These are phyloP conservation scores for Caligus rogercresseyi DNA, from an alignment of 1,140 invertebrate species.

Conservation along the genomic window DNA sequence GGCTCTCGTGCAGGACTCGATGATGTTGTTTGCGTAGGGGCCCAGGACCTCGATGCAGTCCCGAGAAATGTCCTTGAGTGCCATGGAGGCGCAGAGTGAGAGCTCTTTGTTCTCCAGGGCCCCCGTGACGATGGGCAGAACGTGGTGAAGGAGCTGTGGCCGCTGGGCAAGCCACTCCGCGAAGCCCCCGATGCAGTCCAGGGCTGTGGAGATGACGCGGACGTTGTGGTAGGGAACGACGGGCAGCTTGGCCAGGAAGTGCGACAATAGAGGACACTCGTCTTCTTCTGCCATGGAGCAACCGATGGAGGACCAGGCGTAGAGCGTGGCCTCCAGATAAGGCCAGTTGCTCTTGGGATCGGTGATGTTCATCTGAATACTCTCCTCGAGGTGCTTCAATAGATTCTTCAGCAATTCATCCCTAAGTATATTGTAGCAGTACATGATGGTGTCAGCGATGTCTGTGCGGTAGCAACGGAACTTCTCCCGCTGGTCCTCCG, in stretches of 20 bases:
- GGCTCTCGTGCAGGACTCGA: constrained; percentile 40
- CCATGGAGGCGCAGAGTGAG: constrained; percentile 58
- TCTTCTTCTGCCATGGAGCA: constrained; percentile 50
- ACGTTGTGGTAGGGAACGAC: constrained; percentile 43
- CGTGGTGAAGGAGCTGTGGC: constrained; percentile 35
- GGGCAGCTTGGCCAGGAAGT: constrained; percentile 45
- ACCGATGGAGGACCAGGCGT: constrained; percentile 57
- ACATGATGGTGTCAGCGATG: constrained; percentile 68
- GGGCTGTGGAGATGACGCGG: constrained; percentile 44
- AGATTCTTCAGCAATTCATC: constrained; percentile 46
- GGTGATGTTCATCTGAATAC: constrained; percentile 32
- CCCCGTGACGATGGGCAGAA: constrained; percentile 45
- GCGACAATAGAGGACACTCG: constrained; percentile 33
- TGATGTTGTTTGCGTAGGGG: constrained; percentile 49
- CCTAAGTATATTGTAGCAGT: constrained; percentile 58
- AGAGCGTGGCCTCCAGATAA: constrained; percentile 55
- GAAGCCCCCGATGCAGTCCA: constrained; percentile 56
- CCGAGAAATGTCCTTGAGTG: constrained; percentile 60
- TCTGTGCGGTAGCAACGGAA: constrained; percentile 80
- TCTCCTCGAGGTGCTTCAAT: constrained; percentile 36
- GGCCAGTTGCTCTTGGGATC: constrained; percentile 37
- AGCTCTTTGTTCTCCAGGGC: constrained; percentile 47
- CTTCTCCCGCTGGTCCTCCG: constrained; percentile 57
- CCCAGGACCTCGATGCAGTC: constrained; percentile 52
- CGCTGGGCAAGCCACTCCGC: constrained; percentile 58